A percentile compares a stretch with the other conserved stretches of the same genome.
These are phyloP conservation scores for Odontocerum albicorne DNA, from an alignment of 2,888 invertebrate genomes.

Conservation along the genomic window DNA sequence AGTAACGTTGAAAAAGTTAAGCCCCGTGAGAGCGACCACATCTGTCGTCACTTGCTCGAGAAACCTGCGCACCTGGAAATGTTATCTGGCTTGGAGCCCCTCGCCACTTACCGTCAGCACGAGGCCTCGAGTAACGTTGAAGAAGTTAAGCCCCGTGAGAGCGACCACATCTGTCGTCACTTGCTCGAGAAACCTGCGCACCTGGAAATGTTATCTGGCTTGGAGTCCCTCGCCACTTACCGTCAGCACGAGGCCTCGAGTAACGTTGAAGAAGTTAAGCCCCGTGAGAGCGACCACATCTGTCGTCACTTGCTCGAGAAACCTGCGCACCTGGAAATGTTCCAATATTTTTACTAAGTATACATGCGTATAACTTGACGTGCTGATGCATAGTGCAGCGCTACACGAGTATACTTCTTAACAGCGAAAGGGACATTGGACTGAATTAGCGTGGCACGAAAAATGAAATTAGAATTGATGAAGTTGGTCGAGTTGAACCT, in stretches of 20 bases:
- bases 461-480: no score
- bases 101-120: conserved; percentile 49
- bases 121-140: conserved; percentile 47
- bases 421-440: no score
- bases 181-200: conserved; percentile 45
- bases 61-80: conserved; percentile 45
- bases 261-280: conserved; percentile 46
- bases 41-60: conserved; percentile 45
- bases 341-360: no score
- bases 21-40: conserved; percentile 44
- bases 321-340: conserved; percentile 45
- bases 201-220: no score
- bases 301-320: conserved; percentile 44
- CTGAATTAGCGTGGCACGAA: no score
- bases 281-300: conserved; percentile 46
- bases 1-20: conserved; percentile 47
- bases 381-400: no score
- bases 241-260: conserved; percentile 48
- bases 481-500: no score
- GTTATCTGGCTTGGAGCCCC: no score
- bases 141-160: conserved; percentile 46
- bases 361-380: no score
- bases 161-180: conserved; percentile 44
- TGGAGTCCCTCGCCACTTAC: no score
- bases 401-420: no score